Evolutionary conservation across 2,888 invertebrate genomes (phyloP), one percentile per base, ranked within the genome.

Genomic region (Volucella inanis): DNA sequence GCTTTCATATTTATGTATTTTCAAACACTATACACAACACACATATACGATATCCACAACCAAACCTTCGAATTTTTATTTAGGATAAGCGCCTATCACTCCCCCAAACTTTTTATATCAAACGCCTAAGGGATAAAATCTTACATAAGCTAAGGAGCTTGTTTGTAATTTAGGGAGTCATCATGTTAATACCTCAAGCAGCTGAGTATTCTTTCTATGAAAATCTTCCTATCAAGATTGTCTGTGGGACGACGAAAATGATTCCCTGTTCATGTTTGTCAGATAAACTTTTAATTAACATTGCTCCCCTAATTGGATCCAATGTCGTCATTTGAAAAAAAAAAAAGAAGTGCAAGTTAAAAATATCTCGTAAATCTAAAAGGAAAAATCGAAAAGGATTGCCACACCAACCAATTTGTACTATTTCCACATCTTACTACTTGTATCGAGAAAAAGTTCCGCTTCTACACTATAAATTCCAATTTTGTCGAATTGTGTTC

Each of bases 271-370:
- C 15, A 38, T 64, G 47, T 49, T 38, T 12, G 10, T 2, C 22
- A 52, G 38, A 22, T 43, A 14, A 15, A 67, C 43, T 55, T 67
- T 67, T 54, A 54, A 55, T 45, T 22, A 67, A 45, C 45, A 38
- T 45, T 22, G 14, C 41, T 22, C 14, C 47, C 47, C 47, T 31
- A 31, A 31, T 18, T 11, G 43, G 43, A 43, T 67, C 22, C 2
- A 12, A 39, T 65, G 39, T 12, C 39, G 50, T n/a, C 39, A 15
- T 15, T 39, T 18, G 9, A 8, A 15, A 47, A 14, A 62, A 18
- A 12, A 15, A 8, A 15, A 31, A 50, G 12, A 12, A 22, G 0
- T 31, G n/a, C 3, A 12, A 22, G 10, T 31, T 31, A 6, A 6
- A 31, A 31, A 6, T 31, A 31, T 22, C 31, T 31, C 6, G 6